phyloP scores from a whole-genome alignment of 2,797 vertebrate genomes.

The Perodicticus potto region DNA sequence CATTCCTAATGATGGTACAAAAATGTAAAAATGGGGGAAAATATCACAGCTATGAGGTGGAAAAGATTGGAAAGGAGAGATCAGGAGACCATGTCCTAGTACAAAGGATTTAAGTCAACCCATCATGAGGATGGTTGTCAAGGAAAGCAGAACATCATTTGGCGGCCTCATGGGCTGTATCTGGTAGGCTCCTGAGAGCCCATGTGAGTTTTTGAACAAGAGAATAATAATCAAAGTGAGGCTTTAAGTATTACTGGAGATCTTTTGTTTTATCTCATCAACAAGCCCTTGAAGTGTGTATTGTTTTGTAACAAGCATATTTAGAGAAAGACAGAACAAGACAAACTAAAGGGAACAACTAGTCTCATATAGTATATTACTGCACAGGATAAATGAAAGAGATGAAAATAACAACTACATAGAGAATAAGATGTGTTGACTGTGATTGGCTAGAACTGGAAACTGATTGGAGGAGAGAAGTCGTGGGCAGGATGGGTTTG shows the following conservation, averaged over 20 bases:
- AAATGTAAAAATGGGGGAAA: background rate
- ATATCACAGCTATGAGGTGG: background rate
- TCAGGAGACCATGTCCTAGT: background rate
- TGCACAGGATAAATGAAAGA: background rate
- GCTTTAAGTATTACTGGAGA: background rate
- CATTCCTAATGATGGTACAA: background rate
- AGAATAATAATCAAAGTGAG: background rate
- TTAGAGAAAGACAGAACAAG: background rate
- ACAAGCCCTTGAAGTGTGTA: background rate
- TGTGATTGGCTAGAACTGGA: background rate
- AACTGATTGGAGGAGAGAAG: background rate
- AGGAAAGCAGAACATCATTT: background rate
- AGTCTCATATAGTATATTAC: background rate
- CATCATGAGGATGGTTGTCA: background rate
- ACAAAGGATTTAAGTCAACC: background rate
- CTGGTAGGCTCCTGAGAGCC: background rate
- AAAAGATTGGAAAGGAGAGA: background rate
- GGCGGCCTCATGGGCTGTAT: too few relatives aligned
- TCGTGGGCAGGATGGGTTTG: background rate
- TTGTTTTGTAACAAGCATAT: constrained; percentile 3
- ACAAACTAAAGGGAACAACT: background rate
- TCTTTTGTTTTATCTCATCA: background rate
- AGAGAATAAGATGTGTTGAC: background rate
- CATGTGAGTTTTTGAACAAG: background rate
- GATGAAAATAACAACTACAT: background rate